A percentile compares a stretch with the other conserved stretches of the same genome.
These are phyloP conservation scores for Squalus acanthias DNA, from an alignment of 2,797 vertebrate species.

Conservation along the genomic window DNA sequence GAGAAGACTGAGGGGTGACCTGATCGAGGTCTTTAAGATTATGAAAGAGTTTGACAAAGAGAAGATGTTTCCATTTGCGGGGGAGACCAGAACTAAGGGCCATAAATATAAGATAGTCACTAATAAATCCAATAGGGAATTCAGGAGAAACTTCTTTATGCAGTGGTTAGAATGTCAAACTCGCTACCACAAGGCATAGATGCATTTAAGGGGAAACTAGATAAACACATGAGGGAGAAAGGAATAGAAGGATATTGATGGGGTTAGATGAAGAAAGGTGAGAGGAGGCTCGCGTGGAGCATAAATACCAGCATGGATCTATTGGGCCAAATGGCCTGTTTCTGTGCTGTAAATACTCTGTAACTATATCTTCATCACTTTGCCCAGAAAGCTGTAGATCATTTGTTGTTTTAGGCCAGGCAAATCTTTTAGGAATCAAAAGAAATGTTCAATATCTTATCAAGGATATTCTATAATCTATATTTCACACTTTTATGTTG, in stretches of 20 bases:
- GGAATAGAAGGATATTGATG: not conserved
- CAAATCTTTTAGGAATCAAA: not conserved
- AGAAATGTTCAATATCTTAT: not conserved
- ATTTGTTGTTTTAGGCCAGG: too few relatives aligned
- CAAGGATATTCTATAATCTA: not conserved
- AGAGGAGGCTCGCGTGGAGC: not conserved
- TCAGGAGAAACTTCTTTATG: not conserved
- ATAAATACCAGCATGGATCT: not conserved
- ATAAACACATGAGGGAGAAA: not conserved
- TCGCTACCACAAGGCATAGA: not conserved
- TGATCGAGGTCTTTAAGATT: not conserved
- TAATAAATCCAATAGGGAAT: not conserved
- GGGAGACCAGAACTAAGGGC: not conserved
- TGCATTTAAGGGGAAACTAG: not conserved
- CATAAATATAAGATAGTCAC: not conserved
- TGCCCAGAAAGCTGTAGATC: not conserved
- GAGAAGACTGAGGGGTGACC: too few relatives aligned
- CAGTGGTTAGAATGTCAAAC: not conserved
- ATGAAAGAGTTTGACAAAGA: not conserved
- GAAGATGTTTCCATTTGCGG: not conserved
- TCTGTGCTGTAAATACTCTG: not conserved
- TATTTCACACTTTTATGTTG: slow-evolving; percentile 9
- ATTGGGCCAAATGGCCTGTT: not conserved
- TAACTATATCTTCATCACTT: not conserved
- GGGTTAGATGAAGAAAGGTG: not conserved